Conservation (phyloP, 2,797 vertebrate species). For the Tadarida brasiliensis region DNA sequence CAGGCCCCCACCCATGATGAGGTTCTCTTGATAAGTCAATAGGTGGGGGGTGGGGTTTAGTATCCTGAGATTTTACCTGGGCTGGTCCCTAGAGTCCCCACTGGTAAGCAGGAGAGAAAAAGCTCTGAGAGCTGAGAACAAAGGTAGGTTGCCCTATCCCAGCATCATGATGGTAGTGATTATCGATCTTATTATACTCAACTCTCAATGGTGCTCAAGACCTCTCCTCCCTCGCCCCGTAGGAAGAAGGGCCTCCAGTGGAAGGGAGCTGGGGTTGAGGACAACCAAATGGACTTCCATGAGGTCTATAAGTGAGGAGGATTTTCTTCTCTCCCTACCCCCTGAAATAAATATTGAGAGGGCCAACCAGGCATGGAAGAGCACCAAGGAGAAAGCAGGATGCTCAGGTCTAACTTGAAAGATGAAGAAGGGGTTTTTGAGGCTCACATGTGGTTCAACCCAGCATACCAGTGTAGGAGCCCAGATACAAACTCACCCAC, state of each 20-base stretch:
- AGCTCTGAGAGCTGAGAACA: background rate
- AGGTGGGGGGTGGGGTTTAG: background rate
- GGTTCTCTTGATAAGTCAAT: background rate
- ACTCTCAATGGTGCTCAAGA: background rate
- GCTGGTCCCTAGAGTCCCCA: background rate
- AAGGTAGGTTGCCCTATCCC: background rate
- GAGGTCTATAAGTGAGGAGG: background rate
- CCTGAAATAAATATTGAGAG: background rate
- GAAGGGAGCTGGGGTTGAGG: background rate
- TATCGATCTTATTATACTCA: background rate
- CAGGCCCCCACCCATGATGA: background rate
- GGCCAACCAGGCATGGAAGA: background rate
- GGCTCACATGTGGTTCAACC: background rate
- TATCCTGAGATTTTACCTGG: background rate
- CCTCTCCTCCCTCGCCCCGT: background rate
- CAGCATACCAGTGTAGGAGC: background rate
- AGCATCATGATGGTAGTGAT: background rate
- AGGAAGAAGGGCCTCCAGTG: background rate
- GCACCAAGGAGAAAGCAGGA: background rate
- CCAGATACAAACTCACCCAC: background rate
- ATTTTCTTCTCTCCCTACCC: background rate
- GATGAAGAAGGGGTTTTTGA: background rate
- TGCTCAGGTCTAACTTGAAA: background rate
- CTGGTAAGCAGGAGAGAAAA: background rate
- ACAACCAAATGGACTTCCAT: background rate